Conservation (phyloP, 2,797 vertebrate genomes). For the Coluber constrictor region DNA sequence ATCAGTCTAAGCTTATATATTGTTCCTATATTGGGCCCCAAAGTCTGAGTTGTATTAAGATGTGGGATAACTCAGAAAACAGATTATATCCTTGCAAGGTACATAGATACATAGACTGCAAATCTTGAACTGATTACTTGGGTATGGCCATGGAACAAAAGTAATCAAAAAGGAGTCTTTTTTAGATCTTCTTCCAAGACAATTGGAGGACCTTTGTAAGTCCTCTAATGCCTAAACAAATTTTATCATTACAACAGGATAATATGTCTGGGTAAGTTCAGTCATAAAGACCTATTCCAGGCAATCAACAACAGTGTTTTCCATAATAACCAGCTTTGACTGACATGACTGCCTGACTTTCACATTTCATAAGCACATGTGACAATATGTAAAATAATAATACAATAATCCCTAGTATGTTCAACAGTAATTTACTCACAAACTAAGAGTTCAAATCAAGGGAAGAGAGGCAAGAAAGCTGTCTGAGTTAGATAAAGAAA, state of each 20-base stretch:
- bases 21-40: neutral
- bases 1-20: neutral
- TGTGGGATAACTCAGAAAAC: neutral
- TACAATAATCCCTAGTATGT: neutral
- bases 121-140: neutral
- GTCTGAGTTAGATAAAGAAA: neutral
- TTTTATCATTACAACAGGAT: neutral
- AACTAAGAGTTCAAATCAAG: neutral
- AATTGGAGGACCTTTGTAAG: neutral
- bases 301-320: neutral
- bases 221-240: neutral
- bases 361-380: neutral
- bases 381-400: neutral
- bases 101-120: neutral
- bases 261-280: neutral
- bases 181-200: neutral
- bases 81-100: neutral
- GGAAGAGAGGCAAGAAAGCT: neutral
- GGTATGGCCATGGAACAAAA: neutral
- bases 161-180: neutral
- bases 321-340: neutral
- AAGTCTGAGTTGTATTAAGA: constrained; percentile 7
- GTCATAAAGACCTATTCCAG: neutral
- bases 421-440: neutral
- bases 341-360: neutral